Percentiles rank a stretch among this genome's conserved stretches.
These are phyloP conservation scores for Catostylus mosaicus DNA, from an alignment of 30 jellyfish, hydroid and myxozoan species.

Conservation along the genomic window DNA sequence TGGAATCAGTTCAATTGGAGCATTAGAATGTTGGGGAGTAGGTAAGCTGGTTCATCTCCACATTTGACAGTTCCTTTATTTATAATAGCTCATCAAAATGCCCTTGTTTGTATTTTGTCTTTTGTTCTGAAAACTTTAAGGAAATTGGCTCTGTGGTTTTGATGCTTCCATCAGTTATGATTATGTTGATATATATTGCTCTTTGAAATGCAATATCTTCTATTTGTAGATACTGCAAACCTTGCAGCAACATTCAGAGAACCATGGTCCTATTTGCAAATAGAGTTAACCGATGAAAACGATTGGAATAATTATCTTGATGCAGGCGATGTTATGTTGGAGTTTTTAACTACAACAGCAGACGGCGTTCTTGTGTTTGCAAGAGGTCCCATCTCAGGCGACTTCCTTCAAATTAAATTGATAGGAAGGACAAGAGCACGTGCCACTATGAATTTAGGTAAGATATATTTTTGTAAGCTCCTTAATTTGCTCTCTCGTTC, in stretches of 20 bases:
- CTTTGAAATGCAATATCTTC: not conserved
- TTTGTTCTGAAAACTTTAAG: not conserved
- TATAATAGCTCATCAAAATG: not conserved
- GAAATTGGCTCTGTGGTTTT: too few relatives aligned
- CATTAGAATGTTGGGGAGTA: conserved; percentile 89
- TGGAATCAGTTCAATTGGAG: conserved; percentile 87
- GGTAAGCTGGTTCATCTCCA: conserved; percentile 61
- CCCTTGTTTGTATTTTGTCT: not conserved
- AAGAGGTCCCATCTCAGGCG: conserved; percentile 94
- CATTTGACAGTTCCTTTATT: too few relatives aligned
- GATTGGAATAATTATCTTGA: conserved; percentile 76
- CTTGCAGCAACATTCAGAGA: conserved; percentile 92
- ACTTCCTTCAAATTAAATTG: conserved; percentile 71
- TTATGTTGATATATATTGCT: not conserved
- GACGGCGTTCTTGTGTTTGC: conserved; percentile 78
- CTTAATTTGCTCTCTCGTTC: too few relatives aligned
- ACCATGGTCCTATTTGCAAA: conserved; percentile 87
- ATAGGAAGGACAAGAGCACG: conserved; percentile 87
- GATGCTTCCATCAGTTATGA: not conserved
- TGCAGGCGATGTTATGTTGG: conserved; percentile 87
- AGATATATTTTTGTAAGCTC: too few relatives aligned
- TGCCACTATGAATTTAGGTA: conserved; percentile 82
- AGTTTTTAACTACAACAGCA: conserved; percentile 86
- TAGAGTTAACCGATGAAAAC: conserved; percentile 84
- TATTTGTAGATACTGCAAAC: conserved; percentile 54